Base-by-base conservation (phyloP, 2,797 vertebrate genomes). In the Halcyon badia region DNA sequence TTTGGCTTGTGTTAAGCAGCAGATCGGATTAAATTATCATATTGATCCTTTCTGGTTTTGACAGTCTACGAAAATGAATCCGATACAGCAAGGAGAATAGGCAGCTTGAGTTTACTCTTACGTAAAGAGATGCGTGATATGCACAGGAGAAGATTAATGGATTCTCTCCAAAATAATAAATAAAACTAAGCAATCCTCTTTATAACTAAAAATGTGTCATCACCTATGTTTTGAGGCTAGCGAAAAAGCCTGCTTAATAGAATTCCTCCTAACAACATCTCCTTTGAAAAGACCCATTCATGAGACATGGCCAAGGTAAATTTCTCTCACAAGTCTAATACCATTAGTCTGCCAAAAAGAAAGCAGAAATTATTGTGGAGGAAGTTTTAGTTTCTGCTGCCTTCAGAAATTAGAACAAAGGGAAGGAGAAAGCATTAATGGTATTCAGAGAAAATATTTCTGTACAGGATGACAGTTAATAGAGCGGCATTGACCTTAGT, bases 391-490 rank as follows among this genome's bases (percentile, higher is more conserved):
- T 97, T 95, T 94, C 89, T 94, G 42, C 92, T 97, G 95, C 93
- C 96, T 98, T 97, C 96, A 96, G 95, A 98, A 97, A 96, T 93
- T 90, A 97, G 97, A 98, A 97, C 95, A 98, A 97, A 97, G 95
- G 85, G 72, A 96, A 94, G 71, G 60, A 97, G 92, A 96, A 96
- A 71, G 86, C 97, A 91, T 97, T 97, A 97, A 97, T 97, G 91
- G 95, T 97, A 96, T 97, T 98, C 96, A 96, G 94, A 95, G 97
- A 93, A 97, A 97, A 98, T 97, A 97, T 97, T 98, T 98, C 97
- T 97, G 66, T 89, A 89, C 79, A 65, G 93, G 90, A 96, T 97
- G 97, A 96, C 97, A 97, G 96, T 89, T 98, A 96, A 96, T 97
- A 98, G 96, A 95, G 94, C 46, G 0, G 73, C 31, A 4, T 66